Evolutionary conservation across 2,888 invertebrate genomes (phyloP), one percentile per base, ranked within the genome.

Genomic region (Drosophila multiciliata): DNA sequence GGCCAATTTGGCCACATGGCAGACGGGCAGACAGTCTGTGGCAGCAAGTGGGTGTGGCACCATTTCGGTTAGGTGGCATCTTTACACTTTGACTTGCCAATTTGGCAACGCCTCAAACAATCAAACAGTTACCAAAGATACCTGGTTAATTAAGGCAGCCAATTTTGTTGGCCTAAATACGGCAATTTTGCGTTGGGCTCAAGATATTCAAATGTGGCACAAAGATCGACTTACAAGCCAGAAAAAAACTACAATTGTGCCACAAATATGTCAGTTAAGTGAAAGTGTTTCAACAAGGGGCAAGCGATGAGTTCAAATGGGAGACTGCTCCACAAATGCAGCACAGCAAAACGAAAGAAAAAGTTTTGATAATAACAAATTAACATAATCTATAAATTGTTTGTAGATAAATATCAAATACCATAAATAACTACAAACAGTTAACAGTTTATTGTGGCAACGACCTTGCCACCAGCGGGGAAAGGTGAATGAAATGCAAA

Each of bases 71-170:
- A 80, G 75, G 80, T 78, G 79, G 85, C 87, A 82, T 85, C 82
- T 82, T 84, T 70, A 75, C 83, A 88, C 87, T 85, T 83, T 73
- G 82, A 59, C 57, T 61, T 81, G 89, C 87, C 84, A 89, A 85
- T 73, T 85, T 88, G 89, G 89, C 77, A 81, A 67, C 68, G 54
- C 63, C 80, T 50, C 40, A 36, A 42, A 66, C 40, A 42, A 62
- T 53, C 53, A 42, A 57, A 23, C 72, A 75, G 15, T 23, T 45
- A 23, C 45, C 45, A 80, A 75, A 45, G 54, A 60, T 26, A 60
- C 75, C 66, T 26, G 71, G 71, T 75, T 88, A 83, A 83, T 83
- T 83, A 83, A 83, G 81, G 40, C 81, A 52, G 33, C 50, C 55
- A 50, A 50, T 72, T 72, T 72, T 66, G 59, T 45, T 73, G 77